Conservation (phyloP, 2,797 vertebrate genomes). For the Aulostomus chinensis region DNA sequence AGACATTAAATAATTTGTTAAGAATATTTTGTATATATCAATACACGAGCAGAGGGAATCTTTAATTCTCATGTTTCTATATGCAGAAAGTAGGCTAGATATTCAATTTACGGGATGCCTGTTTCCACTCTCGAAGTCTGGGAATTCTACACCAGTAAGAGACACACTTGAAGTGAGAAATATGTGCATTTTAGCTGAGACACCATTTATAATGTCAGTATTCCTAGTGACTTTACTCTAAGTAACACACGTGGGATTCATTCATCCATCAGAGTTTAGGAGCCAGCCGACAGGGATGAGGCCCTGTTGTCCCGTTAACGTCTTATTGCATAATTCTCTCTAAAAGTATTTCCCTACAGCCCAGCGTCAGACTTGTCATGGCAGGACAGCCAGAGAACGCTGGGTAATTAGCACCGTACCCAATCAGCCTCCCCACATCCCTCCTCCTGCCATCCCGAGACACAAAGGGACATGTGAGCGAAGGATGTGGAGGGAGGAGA, state of each 20-base stretch:
- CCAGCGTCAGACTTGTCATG: constrained; percentile 65
- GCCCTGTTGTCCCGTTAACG: constrained; percentile 35
- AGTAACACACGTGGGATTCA: constrained; percentile 11
- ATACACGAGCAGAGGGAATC: too few relatives aligned
- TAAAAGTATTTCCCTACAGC: constrained; percentile 65
- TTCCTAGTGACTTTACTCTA: constrained; percentile 1
- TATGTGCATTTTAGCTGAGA: neutral
- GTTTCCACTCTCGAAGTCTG: neutral
- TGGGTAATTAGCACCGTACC: constrained; percentile 79
- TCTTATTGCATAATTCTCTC: constrained; percentile 58
- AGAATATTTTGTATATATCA: too few relatives aligned
- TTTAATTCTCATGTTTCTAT: too few relatives aligned
- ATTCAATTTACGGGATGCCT: neutral
- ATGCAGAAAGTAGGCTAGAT: neutral
- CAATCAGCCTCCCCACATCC: constrained; percentile 68
- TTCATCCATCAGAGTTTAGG: constrained; percentile 5
- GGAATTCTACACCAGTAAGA: neutral
- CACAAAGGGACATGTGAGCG: constrained; percentile 59
- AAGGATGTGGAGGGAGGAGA: constrained; percentile 9
- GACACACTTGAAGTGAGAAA: neutral
- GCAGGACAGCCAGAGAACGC: constrained; percentile 62
- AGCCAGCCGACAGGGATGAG: constrained; percentile 6
- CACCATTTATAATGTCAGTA: neutral
- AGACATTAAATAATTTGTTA: too few relatives aligned
- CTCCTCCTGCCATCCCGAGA: constrained; percentile 58